A percentile compares a stretch with the other conserved stretches of the same genome.
Conservation (phyloP, 2,888 invertebrate genomes). For the Hemaris fuciformis region DNA sequence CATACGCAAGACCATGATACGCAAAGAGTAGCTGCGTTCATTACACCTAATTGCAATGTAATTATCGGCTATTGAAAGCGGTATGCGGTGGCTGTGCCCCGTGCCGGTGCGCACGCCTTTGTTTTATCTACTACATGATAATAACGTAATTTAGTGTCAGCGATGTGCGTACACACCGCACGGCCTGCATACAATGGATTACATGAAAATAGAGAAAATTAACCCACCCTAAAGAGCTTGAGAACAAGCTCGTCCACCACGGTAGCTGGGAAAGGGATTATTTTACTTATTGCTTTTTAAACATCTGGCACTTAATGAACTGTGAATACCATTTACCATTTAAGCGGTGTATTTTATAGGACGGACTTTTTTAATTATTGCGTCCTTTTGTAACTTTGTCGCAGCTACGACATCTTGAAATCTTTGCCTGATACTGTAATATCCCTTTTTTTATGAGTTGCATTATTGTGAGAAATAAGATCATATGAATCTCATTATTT, state of each 20-base stretch:
- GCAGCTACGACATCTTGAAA: neutral
- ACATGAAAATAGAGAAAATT: neutral
- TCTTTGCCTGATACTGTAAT: neutral
- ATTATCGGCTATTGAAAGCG: conserved; percentile 61
- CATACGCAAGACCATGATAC: conserved; percentile 34
- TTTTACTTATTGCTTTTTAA: conserved; percentile 1
- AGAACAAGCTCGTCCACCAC: neutral
- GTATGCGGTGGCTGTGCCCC: conserved; percentile 39
- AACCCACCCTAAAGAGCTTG: conserved; percentile 1
- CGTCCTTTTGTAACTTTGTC: neutral
- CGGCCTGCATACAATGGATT: neutral
- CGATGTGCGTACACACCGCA: conserved; percentile 1
- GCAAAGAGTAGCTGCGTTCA: conserved; percentile 44
- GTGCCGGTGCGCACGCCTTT: conserved; percentile 31
- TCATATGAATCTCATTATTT: neutral
- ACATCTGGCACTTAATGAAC: conserved; percentile 4
- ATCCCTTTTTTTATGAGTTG: neutral
- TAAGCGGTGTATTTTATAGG: neutral
- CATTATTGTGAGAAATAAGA: neutral
- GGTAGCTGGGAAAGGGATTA: neutral
- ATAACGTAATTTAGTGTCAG: conserved; percentile 16
- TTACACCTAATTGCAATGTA: conserved; percentile 64
- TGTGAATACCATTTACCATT: neutral
- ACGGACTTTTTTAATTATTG: conserved; percentile 1
- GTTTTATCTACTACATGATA: conserved; percentile 23